Conservation (phyloP, 2,113 vertebrate species). For the Peromyscus leucopus region DNA sequence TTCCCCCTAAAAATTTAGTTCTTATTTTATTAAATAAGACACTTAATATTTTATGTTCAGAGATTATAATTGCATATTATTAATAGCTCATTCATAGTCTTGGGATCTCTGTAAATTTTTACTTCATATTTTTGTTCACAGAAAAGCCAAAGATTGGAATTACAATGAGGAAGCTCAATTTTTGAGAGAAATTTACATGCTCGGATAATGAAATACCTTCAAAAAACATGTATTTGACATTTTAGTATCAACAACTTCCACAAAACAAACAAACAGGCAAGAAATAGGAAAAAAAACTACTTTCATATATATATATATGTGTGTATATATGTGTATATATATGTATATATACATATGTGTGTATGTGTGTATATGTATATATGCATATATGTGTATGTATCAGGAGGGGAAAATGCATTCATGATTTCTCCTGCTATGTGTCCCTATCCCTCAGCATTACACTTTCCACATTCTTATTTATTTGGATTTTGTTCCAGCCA, state of each 20-base stretch:
- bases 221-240: not conserved
- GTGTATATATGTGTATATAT: too few species aligned
- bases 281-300: not conserved
- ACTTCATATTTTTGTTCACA: conserved; percentile 13
- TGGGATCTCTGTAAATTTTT: conserved; percentile 19
- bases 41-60: conserved; percentile 30
- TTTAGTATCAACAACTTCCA: conserved; percentile 6
- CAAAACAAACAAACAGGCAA: not conserved
- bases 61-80: conserved; percentile 56
- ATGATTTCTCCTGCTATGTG: not conserved
- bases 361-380: too few species aligned
- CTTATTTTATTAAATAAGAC: conserved; percentile 45
- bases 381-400: not conserved
- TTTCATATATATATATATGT: not conserved
- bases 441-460: not conserved
- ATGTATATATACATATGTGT: too few species aligned
- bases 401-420: not conserved
- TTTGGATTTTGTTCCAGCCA: not conserved
- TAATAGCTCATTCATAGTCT: conserved; percentile 25
- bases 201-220: not conserved
- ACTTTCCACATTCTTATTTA: not conserved
- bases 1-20: not conserved
- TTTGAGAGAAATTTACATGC: conserved; percentile 12
- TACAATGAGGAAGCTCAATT: not conserved
- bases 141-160: conserved; percentile 34